Conservation (phyloP, 2,888 invertebrate species). For the Congeria kusceri region DNA sequence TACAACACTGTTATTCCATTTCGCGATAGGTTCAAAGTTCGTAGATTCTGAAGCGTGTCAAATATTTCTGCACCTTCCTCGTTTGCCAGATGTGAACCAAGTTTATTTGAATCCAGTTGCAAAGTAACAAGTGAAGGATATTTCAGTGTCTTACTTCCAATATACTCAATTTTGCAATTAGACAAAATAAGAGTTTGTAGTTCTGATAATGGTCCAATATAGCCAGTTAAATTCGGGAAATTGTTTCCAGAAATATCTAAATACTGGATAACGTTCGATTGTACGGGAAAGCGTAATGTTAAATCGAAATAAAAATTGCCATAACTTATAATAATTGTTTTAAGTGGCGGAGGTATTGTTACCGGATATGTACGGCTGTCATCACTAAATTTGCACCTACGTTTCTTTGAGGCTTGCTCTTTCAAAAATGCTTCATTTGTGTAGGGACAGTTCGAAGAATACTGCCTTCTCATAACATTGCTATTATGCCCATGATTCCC, state of each 20-base stretch:
- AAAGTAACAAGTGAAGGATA: slow-evolving; percentile 16
- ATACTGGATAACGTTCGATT: neutral
- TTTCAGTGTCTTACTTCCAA: slow-evolving; percentile 8
- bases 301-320: no score
- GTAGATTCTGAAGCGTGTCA: slow-evolving; percentile 19
- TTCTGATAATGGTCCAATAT: slow-evolving; percentile 17
- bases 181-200: slow-evolving; percentile 38
- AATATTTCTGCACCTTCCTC: slow-evolving; percentile 21
- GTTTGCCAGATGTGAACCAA: slow-evolving; percentile 25
- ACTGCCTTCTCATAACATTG: no score
- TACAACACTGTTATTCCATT: slow-evolving; percentile 24
- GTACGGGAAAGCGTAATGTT: no score
- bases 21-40: slow-evolving; percentile 23
- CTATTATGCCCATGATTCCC: no score
- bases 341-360: no score
- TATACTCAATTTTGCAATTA: slow-evolving; percentile 23
- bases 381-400: no score
- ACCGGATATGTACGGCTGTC: no score
- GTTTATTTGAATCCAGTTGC: slow-evolving; percentile 28
- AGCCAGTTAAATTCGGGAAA: slow-evolving; percentile 19
- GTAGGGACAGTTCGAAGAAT: no score
- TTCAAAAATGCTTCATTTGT: no score
- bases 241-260: slow-evolving; percentile 42
- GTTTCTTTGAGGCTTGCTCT: no score
- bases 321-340: no score